Conservation (phyloP, 2,113 vertebrate genomes). For the Psilopsiagon aymara region DNA sequence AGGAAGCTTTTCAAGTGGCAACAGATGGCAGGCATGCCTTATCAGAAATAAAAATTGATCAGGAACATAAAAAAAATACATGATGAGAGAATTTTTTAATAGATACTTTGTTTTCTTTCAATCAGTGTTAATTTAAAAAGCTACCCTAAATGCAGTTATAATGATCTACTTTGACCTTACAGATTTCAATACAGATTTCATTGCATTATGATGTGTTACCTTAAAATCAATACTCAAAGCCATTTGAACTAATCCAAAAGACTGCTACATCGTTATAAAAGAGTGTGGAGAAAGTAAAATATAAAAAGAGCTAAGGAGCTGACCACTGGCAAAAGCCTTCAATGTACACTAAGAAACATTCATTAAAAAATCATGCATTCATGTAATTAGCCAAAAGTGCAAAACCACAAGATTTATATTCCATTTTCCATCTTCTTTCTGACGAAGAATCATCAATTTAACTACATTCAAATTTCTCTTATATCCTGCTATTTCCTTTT, state of each 20-base stretch:
- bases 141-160: not conserved
- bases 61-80: not conserved
- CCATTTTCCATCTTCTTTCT: not conserved
- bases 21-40: not conserved
- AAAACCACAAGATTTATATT: not conserved
- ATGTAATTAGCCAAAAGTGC: not conserved
- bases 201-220: not conserved
- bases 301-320: not conserved
- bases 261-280: not conserved
- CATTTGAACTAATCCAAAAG: not conserved
- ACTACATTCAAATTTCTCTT: not conserved
- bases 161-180: not conserved
- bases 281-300: no score
- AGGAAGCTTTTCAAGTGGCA: not conserved
- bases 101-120: not conserved
- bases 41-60: not conserved
- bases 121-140: not conserved
- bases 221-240: not conserved
- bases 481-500: not conserved
- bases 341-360: not conserved
- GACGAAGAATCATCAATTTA: not conserved
- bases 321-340: not conserved
- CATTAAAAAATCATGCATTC: not conserved
- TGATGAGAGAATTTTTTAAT: not conserved
- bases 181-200: not conserved